Conservation (phyloP, 2,888 invertebrate species). For the Incurvaria masculella region DNA sequence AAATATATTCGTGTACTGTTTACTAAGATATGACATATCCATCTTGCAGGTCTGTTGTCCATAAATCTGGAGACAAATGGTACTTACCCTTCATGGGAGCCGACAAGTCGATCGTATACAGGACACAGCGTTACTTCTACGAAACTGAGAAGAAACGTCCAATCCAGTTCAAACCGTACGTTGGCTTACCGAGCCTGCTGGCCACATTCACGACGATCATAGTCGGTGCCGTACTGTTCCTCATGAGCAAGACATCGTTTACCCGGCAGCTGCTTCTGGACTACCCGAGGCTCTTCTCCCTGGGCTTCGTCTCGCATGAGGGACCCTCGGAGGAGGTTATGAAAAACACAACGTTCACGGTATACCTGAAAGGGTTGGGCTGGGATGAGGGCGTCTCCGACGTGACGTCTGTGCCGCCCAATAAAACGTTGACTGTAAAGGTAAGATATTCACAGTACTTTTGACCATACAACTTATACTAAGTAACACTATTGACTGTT, state of each 20-base stretch:
- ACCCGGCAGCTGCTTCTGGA: constrained; percentile 26
- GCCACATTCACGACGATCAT: constrained; percentile 48
- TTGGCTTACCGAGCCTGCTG: constrained; percentile 41
- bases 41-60: constrained; percentile 43
- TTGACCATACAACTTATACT: too few relatives aligned
- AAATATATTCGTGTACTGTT: too few relatives aligned
- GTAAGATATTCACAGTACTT: too few relatives aligned
- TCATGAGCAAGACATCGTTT: constrained; percentile 21
- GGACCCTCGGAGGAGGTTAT: constrained; percentile 62
- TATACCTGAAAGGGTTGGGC: constrained; percentile 74
- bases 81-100: constrained; percentile 79
- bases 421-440: constrained; percentile 62
- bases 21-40: not conserved
- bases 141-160: constrained; percentile 69
- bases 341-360: constrained; percentile 59
- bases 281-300: constrained; percentile 19
- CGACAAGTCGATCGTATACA: constrained; percentile 77
- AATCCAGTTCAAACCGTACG: constrained; percentile 73
- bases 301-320: constrained; percentile 52
- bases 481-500: too few relatives aligned
- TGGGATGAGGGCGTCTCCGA: constrained; percentile 65
- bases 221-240: constrained; percentile 45
- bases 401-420: constrained; percentile 39
- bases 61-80: constrained; percentile 51
- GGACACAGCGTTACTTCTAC: constrained; percentile 76